Base-by-base conservation (phyloP, 2,888 invertebrate genomes). In the Osedax fenrisi region DNA sequence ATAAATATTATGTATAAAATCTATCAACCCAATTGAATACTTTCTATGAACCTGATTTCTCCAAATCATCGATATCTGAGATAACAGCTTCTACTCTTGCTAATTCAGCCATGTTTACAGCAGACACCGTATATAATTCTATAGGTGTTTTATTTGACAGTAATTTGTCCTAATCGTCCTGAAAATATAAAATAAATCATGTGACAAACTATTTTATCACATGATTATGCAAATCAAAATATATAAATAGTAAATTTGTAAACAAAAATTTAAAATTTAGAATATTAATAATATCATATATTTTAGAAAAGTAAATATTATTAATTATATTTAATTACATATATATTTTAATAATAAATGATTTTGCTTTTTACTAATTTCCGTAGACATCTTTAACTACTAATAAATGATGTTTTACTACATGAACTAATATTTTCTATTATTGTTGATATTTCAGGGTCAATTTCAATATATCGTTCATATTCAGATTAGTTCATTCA, bases 41-140 rank as follows among this genome's bases (percentile, higher is more conserved):
- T n/a, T n/a, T n/a, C n/a, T n/a, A n/a, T 13, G 22, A 78, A 83
- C 84, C 83, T 78, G 83, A 81, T 80, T 83, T 83, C 76, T 83
- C 84, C 67, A 83, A 80, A 74, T 84, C 84, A 76, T 84, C 83
- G 1, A 82, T 76, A 17, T 76, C 73, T 0, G 80, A 79, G 23
- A 81, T 76, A 13, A 80, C 79, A 26, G 78, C 74, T 56, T 80
- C 79, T 10, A 80, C 26, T 67, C 72, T 75, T 56, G 66, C 26
- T 22, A 73, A 75, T 26, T 41, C 41, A 21, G 72, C 62, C 75
- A 75, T 75, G 27, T 75, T 75, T 26, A 23, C 13, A 27, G 27
- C 21, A 21, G 21, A 13, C 10, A 64, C 5, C 5, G 5, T 13
- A 23, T 5, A 64, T 10, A 41, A 10, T 41, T 17, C 5, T 10